A percentile compares a stretch with the other conserved stretches of the same genome.
Conservation (phyloP, 2,797 vertebrate species). For the Smutsia temminckii region DNA sequence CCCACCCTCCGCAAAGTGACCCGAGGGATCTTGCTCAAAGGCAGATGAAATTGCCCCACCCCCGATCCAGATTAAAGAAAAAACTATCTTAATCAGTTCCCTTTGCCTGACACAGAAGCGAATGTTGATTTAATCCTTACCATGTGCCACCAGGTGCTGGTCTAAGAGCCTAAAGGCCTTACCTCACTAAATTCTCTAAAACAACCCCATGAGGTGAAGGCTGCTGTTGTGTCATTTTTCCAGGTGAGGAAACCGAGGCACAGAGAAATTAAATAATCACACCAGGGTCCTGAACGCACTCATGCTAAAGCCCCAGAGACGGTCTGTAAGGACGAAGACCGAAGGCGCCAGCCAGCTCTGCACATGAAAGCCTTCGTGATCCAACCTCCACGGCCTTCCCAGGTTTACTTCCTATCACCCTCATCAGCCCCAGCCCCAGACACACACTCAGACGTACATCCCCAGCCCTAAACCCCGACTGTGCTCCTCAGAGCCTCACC, state of each 20-base stretch:
- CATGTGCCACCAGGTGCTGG: not conserved
- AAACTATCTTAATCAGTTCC: not conserved
- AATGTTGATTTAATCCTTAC: not conserved
- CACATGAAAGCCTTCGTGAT: not conserved
- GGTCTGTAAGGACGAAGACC: not conserved
- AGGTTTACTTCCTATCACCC: not conserved
- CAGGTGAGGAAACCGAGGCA: not conserved
- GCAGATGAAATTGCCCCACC: not conserved
- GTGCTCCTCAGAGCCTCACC: not conserved
- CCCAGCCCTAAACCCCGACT: too few relatives aligned
- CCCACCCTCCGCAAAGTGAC: not conserved
- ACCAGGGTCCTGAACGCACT: not conserved
- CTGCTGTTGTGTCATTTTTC: not conserved
- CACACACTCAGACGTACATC: too few relatives aligned
- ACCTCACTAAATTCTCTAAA: not conserved
- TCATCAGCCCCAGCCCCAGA: not conserved
- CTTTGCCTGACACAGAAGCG: not conserved
- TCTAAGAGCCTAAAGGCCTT: not conserved
- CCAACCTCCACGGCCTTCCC: not conserved
- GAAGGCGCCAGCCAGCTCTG: too few relatives aligned
- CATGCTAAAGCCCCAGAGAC: fast-evolving
- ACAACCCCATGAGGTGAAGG: not conserved
- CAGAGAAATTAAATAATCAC: not conserved
- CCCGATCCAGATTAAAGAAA: not conserved
- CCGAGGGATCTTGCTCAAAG: too few relatives aligned